Evolutionary conservation across 2,888 invertebrate genomes (phyloP).

Genomic region (Bombylius major): DNA sequence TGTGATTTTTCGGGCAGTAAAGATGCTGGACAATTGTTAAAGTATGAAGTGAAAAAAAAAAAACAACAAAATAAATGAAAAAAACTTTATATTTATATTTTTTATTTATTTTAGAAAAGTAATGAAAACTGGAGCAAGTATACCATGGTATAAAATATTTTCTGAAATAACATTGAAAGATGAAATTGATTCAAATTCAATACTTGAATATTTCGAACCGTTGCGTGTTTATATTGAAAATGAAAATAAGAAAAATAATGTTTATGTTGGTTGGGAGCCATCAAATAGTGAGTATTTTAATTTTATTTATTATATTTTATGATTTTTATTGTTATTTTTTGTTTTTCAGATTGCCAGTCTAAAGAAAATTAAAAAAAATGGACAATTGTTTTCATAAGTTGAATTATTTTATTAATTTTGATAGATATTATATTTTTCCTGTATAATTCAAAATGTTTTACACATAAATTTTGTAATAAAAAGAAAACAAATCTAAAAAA

Average conservation of each 20-base stretch:
- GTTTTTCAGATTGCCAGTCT: too few species aligned
- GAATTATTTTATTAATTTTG: too few species aligned
- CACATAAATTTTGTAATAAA: too few species aligned
- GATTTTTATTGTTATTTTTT: too few species aligned
- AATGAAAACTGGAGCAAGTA: conserved; percentile 55
- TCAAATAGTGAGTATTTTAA: background rate
- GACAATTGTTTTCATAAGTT: too few species aligned
- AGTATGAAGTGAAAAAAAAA: conserved; percentile 29
- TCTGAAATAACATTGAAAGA: conserved; percentile 58
- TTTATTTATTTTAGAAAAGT: background rate
- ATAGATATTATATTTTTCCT: too few species aligned
- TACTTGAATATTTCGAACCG: conserved; percentile 71
- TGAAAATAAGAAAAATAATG: conserved; percentile 54
- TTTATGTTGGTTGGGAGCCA: conserved; percentile 48
- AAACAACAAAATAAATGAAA: too few species aligned
- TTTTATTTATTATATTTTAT: too few species aligned
- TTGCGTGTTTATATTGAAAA: conserved; percentile 59
- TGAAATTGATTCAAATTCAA: conserved; percentile 58
- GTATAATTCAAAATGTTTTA: too few species aligned
- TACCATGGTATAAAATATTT: conserved; percentile 73
- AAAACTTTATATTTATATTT: too few species aligned
- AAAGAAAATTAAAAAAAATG: too few species aligned
- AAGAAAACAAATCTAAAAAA: too few species aligned
- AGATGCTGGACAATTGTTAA: conserved; percentile 58
- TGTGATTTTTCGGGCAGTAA: conserved; percentile 74